These are phyloP conservation scores for Heliconius ethilla DNA, from an alignment of 2,888 invertebrate species.

Conservation along the genomic window DNA sequence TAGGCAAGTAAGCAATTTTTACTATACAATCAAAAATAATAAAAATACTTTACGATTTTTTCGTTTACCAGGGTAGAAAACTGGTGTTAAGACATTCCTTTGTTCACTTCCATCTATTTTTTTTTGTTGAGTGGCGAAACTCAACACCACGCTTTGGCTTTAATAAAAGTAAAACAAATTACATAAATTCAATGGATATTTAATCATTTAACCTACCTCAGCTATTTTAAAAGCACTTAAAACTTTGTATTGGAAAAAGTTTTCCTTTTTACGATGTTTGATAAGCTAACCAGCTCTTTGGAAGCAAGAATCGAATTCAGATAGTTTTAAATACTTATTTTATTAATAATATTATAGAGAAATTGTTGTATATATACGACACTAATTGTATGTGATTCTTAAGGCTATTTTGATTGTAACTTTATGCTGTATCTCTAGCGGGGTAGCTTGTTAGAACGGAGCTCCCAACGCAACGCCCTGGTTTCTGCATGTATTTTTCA, in stretches of 20 bases:
- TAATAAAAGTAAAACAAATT: too few species aligned
- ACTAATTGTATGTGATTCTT: too few species aligned
- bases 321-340: not conserved
- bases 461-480: too few species aligned
- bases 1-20: not conserved
- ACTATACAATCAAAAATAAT: not conserved
- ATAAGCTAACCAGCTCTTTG: not conserved
- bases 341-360: not conserved
- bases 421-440: too few species aligned
- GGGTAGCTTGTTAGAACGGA: too few species aligned
- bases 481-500: too few species aligned
- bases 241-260: constrained; percentile 6
- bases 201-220: not conserved
- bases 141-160: too few species aligned
- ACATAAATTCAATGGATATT: not conserved
- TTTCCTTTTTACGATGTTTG: constrained; percentile 10
- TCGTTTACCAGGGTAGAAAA: not conserved
- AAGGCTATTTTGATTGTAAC: too few species aligned
- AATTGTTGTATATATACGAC: too few species aligned
- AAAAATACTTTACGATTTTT: not conserved
- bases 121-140: too few species aligned
- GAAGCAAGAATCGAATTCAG: not conserved
- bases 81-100: too few species aligned
- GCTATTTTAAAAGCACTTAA: constrained; percentile 12
- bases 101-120: too few species aligned